A percentile compares a stretch with the other conserved stretches of the same genome.
These are phyloP conservation scores for Pedetes capensis DNA, from an alignment of 2,113 vertebrate genomes.

Conservation along the genomic window DNA sequence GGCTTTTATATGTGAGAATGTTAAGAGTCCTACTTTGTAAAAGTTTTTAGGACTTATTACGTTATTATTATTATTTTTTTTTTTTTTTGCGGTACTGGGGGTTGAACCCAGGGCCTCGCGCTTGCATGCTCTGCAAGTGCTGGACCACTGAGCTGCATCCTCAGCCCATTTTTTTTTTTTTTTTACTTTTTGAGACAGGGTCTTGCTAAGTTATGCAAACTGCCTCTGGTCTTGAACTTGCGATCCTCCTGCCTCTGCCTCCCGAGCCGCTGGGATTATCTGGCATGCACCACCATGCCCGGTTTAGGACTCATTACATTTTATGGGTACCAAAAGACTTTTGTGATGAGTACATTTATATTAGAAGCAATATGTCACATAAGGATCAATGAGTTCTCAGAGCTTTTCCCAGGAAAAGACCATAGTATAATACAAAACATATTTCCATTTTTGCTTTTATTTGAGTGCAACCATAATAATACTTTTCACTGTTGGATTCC, in stretches of 20 bases:
- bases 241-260: no score
- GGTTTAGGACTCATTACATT: neutral
- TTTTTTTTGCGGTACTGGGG: no score
- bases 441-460: neutral
- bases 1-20: neutral
- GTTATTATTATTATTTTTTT: no score
- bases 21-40: neutral
- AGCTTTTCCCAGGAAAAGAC: neutral
- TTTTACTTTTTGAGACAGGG: no score
- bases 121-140: no score
- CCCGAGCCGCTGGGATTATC: no score
- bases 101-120: no score
- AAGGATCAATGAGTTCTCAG: neutral
- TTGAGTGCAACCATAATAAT: neutral
- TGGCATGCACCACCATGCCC: no score
- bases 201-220: no score
- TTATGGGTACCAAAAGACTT: neutral
- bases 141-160: no score
- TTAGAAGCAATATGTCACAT: neutral
- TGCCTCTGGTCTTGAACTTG: no score
- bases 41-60: neutral
- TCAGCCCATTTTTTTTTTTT: no score
- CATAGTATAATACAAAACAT: slow-evolving; percentile 21
- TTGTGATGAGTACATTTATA: neutral
- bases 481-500: slow-evolving; percentile 17